Evolutionary conservation across 2,113 vertebrate species (phyloP), one percentile per base, ranked within the genome.

Genomic region (Pterocles gutturalis): DNA sequence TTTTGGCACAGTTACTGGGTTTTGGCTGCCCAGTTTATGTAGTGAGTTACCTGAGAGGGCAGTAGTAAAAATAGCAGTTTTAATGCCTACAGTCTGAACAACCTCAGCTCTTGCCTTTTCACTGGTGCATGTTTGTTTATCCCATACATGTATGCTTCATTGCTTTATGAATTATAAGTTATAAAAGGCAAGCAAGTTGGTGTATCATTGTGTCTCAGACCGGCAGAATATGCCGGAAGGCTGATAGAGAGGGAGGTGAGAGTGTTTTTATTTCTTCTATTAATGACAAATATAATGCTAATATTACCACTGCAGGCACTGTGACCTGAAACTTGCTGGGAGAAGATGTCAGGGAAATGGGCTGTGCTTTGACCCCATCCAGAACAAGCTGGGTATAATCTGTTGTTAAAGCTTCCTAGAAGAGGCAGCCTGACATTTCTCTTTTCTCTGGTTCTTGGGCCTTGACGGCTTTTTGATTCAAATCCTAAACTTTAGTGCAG

Each of bases 151-250:
- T n/a, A 18, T 41, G n/a, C 31, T 78, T 49, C 7, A 2, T 61
- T 84, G 49, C 34, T 77, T 29, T 2, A 33, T 36, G 13, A 41
- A 41, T 41, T 33, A 2, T 8, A 22, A 4, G 45, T 57, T 61
- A 38, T 31, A 83, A 89, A 53, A 38, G 26, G 16, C 61, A 69
- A 69, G 26, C 10, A 33, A 25, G 6, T 36, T 46, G 54, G 45
- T 16, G 41, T 25, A 21, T 64, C 0, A 0, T 29, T 41, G 26
- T 58, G 49, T 66, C 28, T 75, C 0, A 0, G 25, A 29, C 49
- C 54, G 89, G 46, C 19, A 71, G 34, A 78, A 73, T 53, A 58
- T 33, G 26, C 51, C 58, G 31, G 7, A 53, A 66, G 64, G 34
- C 34, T 83, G 34, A 11, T 33, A 36, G 67, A 45, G 25, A 84